Percentiles rank a stretch among this genome's conserved stretches.
These are phyloP conservation scores for Xyrichtys novacula DNA, from an alignment of 2,797 vertebrate genomes.

Conservation along the genomic window DNA sequence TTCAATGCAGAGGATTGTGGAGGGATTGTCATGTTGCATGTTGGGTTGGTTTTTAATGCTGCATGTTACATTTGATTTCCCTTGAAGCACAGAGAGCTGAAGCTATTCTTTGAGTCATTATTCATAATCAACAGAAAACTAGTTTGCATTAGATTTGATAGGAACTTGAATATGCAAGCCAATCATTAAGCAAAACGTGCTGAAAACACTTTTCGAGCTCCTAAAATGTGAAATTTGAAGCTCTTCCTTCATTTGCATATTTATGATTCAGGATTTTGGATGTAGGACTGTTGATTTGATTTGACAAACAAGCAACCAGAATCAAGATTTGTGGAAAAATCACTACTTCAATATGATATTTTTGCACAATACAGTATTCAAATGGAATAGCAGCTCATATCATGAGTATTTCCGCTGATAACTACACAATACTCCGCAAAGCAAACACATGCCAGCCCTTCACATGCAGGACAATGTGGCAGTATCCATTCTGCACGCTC, in stretches of 20 bases:
- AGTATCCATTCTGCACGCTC: slow-evolving; percentile 1
- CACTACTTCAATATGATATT: no score
- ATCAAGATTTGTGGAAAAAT: no score
- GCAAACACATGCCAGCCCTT: not conserved
- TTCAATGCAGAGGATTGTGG: no score
- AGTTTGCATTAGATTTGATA: not conserved
- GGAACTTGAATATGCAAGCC: not conserved
- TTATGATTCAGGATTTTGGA: no score
- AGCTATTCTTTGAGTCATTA: not conserved
- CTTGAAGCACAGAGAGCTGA: not conserved
- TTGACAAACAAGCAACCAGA: no score
- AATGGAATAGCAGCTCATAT: no score
- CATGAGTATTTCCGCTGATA: no score
- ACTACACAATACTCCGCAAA: not conserved
- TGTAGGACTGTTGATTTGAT: no score
- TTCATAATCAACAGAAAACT: not conserved
- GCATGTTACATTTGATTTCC: not conserved
- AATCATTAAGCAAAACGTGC: not conserved
- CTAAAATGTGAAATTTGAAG: no score
- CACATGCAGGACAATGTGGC: not conserved
- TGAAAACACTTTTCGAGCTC: no score
- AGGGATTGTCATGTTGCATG: not conserved
- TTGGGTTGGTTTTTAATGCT: no score
- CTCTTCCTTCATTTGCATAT: not conserved
- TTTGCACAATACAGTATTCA: no score